Conservation (phyloP, 2,113 vertebrate genomes). For the Dendrocopos noguchii region DNA sequence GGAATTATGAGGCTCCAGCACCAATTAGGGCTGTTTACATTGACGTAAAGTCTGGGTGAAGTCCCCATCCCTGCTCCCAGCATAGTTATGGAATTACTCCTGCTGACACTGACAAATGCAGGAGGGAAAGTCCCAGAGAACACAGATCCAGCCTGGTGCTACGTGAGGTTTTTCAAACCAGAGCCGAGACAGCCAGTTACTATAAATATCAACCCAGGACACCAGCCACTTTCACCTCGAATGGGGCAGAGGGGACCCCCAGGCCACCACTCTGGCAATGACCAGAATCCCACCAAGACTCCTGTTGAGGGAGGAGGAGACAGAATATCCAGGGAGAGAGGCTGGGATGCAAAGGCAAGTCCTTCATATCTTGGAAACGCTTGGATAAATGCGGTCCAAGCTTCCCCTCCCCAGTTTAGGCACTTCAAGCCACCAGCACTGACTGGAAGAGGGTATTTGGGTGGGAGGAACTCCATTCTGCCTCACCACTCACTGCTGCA, state of each 20-base stretch:
- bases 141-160: neutral
- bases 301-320: neutral
- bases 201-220: neutral
- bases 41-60: slow-evolving; percentile 85
- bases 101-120: slow-evolving; percentile 70
- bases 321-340: neutral
- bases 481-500: neutral
- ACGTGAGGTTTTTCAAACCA: neutral
- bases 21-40: slow-evolving; percentile 93
- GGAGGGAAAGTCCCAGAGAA: neutral
- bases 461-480: neutral
- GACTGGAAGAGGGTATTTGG: neutral
- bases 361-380: fast-evolving
- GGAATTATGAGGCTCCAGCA: slow-evolving; percentile 92
- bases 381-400: neutral
- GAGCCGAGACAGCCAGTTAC: neutral
- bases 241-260: neutral
- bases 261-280: neutral
- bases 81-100: slow-evolving; percentile 69
- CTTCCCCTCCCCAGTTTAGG: neutral
- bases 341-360: neutral
- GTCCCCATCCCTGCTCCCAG: slow-evolving; percentile 68
- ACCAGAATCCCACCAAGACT: neutral
- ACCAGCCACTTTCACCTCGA: neutral
- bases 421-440: fast-evolving